Evolutionary conservation across 2,888 invertebrate genomes (phyloP), one percentile per base, ranked within the genome.

Genomic region (Metallyticus violacea): DNA sequence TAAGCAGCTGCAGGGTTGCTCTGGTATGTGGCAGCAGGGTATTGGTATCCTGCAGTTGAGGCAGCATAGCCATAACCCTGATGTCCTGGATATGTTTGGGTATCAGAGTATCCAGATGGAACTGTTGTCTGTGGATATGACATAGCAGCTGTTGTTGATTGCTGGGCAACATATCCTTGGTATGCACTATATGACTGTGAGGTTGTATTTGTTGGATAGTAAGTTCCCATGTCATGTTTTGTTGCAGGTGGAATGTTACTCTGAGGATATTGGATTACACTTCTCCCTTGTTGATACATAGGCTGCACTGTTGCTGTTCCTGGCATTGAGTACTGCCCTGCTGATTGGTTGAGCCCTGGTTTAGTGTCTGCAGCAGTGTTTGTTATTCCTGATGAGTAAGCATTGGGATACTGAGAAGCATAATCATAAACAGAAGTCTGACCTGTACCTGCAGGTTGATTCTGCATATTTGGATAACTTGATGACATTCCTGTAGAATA

Each of bases 41-140:
- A 95, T 15, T 94, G 94, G 88, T 94, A 95, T 80, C 90, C 91
- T 0, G 95, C 95, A 0, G 93, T 93, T 0, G 92, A 90, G 0
- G 92, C 89, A 89, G 95, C 94, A 89, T 91, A 95, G 7, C 93
- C 92, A 89, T 95, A 95, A 79, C 94, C 95, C 4, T 95, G 94
- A 90, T 95, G 95, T 86, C 93, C 93, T 89, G 93, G 93, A 87
- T 91, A 91, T 1, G 90, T 89, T 78, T 90, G 89, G 0, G 89
- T 87, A 62, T 22, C 40, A 6, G 40, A 62, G 2, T 62, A 62
- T 15, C 40, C 15, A 15, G 81, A 79, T 89, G 88, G 87, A 86
- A 77, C 40, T 62, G 40, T 62, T 62, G 40, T 62, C 15, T 62
- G 40, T 62, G 40, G 1, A 62, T 15, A 30, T 26, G 83, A 83